Percentiles rank a stretch among this genome's conserved stretches.
Conservation (phyloP, 2,888 invertebrate species). For the Trachelus stipa region DNA sequence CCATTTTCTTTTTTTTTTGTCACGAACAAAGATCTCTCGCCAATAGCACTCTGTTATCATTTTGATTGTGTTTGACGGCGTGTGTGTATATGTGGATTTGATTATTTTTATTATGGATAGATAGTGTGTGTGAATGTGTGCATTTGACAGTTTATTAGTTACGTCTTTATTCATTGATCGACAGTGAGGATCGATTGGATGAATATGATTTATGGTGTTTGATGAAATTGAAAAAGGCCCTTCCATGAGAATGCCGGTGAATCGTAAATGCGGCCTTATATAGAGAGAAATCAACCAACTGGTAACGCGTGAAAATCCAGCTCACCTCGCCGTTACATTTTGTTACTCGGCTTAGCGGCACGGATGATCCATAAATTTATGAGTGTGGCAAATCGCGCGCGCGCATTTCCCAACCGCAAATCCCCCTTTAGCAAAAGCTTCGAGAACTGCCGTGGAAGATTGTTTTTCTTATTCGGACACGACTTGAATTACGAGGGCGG, state of each 20-base stretch:
- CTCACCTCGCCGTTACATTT: constrained; percentile 30
- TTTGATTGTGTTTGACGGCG: too few relatives aligned
- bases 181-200: not conserved
- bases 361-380: constrained; percentile 42
- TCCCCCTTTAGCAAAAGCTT: not conserved
- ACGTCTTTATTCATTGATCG: too few relatives aligned
- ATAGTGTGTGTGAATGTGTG: too few relatives aligned
- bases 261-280: constrained; percentile 27
- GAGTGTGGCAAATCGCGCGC: constrained; percentile 39
- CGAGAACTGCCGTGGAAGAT: not conserved
- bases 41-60: too few relatives aligned
- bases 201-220: not conserved
- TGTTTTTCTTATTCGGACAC: constrained; percentile 1
- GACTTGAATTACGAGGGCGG: too few relatives aligned
- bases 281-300: constrained; percentile 33
- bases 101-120: too few relatives aligned
- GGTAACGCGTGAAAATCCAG: constrained; percentile 20
- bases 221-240: constrained; percentile 9
- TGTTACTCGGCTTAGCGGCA: constrained; percentile 24
- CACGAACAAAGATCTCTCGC: too few relatives aligned
- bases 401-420: constrained; percentile 22
- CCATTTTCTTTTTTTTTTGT: too few relatives aligned
- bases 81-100: too few relatives aligned
- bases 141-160: too few relatives aligned
- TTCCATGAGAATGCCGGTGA: not conserved